phyloP scores from a whole-genome alignment of 2,797 vertebrate genomes.

The Neoniphon sammara region DNA sequence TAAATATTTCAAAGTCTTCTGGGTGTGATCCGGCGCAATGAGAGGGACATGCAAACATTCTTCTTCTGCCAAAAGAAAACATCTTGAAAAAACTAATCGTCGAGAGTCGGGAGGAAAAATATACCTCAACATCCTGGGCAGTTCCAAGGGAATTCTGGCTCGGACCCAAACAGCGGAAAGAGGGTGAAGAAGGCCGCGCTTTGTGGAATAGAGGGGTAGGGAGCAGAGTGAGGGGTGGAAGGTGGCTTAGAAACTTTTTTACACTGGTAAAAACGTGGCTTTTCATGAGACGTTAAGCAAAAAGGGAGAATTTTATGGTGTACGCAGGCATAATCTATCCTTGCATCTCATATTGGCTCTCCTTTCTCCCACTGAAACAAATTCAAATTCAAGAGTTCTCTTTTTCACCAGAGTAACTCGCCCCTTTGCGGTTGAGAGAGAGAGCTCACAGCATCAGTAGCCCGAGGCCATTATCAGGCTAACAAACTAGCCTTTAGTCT shows the following conservation, averaged over 20 bases:
- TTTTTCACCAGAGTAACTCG: constrained; percentile 11
- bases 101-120: constrained; percentile 72
- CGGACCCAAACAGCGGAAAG: constrained; percentile 62
- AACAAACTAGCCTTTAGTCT: constrained; percentile 72
- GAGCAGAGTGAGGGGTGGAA: constrained; percentile 40
- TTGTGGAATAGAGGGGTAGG: constrained; percentile 62
- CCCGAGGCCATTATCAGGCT: constrained; percentile 66
- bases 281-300: constrained; percentile 1
- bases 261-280: constrained; percentile 33
- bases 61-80: constrained; percentile 68
- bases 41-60: constrained; percentile 67
- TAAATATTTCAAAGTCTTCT: constrained; percentile 26
- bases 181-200: constrained; percentile 71
- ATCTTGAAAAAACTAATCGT: constrained; percentile 61
- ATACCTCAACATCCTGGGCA: constrained; percentile 77
- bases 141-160: constrained; percentile 72
- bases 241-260: constrained; percentile 49
- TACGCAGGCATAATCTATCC: neutral
- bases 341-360: neutral
- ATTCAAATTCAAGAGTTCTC: neutral
- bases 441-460: constrained; percentile 57
- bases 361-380: neutral
- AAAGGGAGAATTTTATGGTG: neutral
- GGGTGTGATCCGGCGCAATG: constrained; percentile 45
- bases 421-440: neutral